Percentiles rank a stretch among this genome's conserved stretches.
phyloP scores from a whole-genome alignment of 1,140 invertebrate genomes.

The Eubasilissa regina region DNA sequence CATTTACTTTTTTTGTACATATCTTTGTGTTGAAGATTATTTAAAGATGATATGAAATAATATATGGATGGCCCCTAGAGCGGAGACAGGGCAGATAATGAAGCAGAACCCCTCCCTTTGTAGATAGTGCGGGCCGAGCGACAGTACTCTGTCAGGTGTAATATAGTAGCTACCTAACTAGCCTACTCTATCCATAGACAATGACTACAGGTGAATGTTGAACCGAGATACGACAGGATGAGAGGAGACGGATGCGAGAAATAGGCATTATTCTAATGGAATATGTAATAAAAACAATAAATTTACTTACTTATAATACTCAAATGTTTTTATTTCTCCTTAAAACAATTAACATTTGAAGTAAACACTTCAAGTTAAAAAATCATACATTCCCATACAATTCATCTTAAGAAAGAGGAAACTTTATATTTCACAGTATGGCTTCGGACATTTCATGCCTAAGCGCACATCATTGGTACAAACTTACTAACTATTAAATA shows the following conservation, averaged over 20 bases:
- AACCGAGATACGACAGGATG: conserved; percentile 20
- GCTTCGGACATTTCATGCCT: background rate
- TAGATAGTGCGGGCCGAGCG: conserved; percentile 25
- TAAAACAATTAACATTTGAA: conserved; percentile 29
- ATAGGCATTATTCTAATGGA: conserved; percentile 73
- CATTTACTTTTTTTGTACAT: conserved; percentile 60
- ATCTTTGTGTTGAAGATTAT: conserved; percentile 60
- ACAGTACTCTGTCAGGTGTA: conserved; percentile 47
- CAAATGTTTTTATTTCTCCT: conserved; percentile 55
- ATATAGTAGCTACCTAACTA: conserved; percentile 52
- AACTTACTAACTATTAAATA: conserved; percentile 42
- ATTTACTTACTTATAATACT: conserved; percentile 64
- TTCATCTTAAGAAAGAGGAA: conserved; percentile 30
- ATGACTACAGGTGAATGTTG: conserved; percentile 50
- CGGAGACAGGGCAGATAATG: background rate
- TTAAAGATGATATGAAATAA: conserved; percentile 58
- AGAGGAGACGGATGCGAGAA: conserved; percentile 57
- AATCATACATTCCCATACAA: conserved; percentile 32
- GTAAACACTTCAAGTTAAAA: conserved; percentile 15
- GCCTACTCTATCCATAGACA: conserved; percentile 59
- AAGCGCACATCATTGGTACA: conserved; percentile 34
- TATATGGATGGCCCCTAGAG: conserved; percentile 32
- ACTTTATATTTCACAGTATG: conserved; percentile 23
- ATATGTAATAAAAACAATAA: conserved; percentile 71
- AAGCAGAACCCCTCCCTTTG: background rate